These are phyloP conservation scores for Pyralis farinalis DNA, from an alignment of 2,888 invertebrate genomes.

Conservation along the genomic window DNA sequence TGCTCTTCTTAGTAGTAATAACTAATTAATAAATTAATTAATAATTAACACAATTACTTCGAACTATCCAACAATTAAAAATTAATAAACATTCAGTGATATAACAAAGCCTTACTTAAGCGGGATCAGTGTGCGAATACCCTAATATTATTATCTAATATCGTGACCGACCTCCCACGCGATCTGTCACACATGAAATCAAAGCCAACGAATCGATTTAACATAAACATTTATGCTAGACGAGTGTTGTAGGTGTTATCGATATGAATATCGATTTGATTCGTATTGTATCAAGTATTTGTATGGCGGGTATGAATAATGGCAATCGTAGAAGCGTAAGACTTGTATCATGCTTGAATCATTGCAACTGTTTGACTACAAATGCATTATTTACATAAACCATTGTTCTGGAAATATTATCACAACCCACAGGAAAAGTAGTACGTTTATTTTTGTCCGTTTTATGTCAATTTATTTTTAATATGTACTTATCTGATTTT, in stretches of 20 bases:
- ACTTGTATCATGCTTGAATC: constrained; percentile 5
- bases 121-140: constrained; percentile 38
- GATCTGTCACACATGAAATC: constrained; percentile 49
- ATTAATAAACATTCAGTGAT: neutral
- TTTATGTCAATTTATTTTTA: no score
- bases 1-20: no score
- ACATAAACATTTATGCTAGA: constrained; percentile 26
- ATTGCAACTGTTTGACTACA: constrained; percentile 7
- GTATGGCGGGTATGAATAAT: constrained; percentile 8
- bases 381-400: constrained; percentile 8
- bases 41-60: no score
- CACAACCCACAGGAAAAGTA: neutral
- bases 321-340: neutral
- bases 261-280: constrained; percentile 19
- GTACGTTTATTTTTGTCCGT: no score
- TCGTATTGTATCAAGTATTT: constrained; percentile 8
- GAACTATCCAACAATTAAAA: neutral
- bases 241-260: constrained; percentile 23
- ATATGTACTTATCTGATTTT: no score
- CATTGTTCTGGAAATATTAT: neutral
- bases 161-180: constrained; percentile 66
- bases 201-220: constrained; percentile 3
- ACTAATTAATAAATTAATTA: no score
- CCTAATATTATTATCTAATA: constrained; percentile 70
- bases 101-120: neutral